Conservation (phyloP, 2,888 invertebrate genomes). For the Silvanus unidentatus region DNA sequence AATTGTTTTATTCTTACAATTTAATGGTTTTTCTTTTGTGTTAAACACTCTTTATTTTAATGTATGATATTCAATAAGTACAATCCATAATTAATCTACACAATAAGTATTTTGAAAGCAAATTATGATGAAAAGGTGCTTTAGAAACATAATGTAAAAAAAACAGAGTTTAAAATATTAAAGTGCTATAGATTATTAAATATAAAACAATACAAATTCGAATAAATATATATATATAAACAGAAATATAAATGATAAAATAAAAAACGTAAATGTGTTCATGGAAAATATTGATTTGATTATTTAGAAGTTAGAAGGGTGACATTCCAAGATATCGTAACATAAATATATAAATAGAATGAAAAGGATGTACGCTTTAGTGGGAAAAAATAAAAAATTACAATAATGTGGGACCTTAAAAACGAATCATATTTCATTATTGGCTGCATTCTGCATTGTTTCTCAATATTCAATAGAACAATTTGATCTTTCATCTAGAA, state of each 20-base stretch:
- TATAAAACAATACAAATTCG: slow-evolving; percentile 20
- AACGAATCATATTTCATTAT: too few species aligned
- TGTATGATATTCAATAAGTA: slow-evolving; percentile 15
- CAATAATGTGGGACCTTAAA: too few species aligned
- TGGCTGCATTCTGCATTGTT: not conserved
- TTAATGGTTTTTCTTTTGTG: slow-evolving; percentile 21
- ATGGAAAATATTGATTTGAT: slow-evolving; percentile 12
- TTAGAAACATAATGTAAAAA: slow-evolving; percentile 6
- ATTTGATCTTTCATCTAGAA: too few species aligned
- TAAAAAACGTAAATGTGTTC: slow-evolving; percentile 28
- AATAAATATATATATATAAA: slow-evolving; percentile 4
- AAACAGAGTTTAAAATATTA: not conserved
- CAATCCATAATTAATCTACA: slow-evolving; percentile 11
- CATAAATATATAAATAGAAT: slow-evolving; percentile 5
- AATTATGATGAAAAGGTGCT: slow-evolving; percentile 22
- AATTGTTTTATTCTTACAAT: slow-evolving; percentile 18
- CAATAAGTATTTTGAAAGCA: slow-evolving; percentile 5
- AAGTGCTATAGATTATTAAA: slow-evolving; percentile 6
- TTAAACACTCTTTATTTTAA: slow-evolving; percentile 20
- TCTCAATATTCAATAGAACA: too few species aligned
- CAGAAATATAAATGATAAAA: slow-evolving; percentile 10
- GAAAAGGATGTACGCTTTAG: too few species aligned
- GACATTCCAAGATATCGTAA: slow-evolving; percentile 25
- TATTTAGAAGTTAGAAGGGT: slow-evolving; percentile 9
- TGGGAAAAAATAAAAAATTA: too few species aligned